phyloP scores from a whole-genome alignment of 2,113 vertebrate genomes.

The Festucalex cinctus region DNA sequence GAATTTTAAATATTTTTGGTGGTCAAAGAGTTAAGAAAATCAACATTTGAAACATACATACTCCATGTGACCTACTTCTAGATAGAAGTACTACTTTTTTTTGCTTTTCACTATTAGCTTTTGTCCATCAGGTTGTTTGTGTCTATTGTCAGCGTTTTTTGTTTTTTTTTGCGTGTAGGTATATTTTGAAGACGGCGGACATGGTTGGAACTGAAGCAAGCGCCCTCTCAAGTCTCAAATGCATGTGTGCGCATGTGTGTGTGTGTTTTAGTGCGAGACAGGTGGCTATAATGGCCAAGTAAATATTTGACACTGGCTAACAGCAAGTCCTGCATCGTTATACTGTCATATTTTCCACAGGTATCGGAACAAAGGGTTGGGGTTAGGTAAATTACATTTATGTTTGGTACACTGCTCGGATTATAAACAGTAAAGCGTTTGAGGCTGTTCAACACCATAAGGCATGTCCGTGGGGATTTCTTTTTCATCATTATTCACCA shows the following conservation, averaged over 20 bases:
- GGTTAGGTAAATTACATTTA: not conserved
- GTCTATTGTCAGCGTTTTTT: not conserved
- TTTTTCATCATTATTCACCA: too few relatives aligned
- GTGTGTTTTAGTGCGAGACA: slow-evolving; percentile 20
- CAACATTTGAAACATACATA: not conserved
- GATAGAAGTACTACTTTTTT: too few relatives aligned
- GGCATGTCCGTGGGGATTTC: too few relatives aligned
- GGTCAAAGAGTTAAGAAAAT: too few relatives aligned
- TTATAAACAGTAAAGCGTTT: not conserved
- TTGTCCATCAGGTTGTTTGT: too few relatives aligned
- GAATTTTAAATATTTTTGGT: too few relatives aligned
- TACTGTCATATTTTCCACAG: slow-evolving; percentile 40
- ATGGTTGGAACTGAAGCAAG: not conserved
- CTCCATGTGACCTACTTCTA: too few relatives aligned
- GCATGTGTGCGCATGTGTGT: not conserved
- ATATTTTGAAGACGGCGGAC: not conserved
- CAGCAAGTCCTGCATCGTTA: slow-evolving; percentile 50
- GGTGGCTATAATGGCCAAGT: slow-evolving; percentile 48
- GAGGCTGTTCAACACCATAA: too few relatives aligned
- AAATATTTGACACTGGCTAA: slow-evolving; percentile 60
- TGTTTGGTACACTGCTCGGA: not conserved
- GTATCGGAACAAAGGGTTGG: slow-evolving; percentile 32
- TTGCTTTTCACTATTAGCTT: too few relatives aligned
- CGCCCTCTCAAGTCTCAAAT: not conserved
- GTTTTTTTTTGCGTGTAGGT: too few relatives aligned